Conservation (phyloP, 2,113 vertebrate species). For the Rhombomys opimus region DNA sequence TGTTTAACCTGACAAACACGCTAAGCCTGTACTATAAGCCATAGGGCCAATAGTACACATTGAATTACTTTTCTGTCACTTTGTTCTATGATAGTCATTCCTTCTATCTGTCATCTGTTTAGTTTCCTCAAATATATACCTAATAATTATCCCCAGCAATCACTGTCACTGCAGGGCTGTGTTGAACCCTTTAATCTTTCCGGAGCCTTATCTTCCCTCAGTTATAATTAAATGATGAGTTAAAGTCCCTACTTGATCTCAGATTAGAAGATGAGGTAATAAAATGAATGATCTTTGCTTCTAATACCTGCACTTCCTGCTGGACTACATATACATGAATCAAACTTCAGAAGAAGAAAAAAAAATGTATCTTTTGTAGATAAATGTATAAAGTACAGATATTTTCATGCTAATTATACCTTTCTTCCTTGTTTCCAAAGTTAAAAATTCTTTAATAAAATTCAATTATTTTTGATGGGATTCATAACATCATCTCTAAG, state of each 20-base stretch:
- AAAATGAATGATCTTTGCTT: constrained; percentile 42
- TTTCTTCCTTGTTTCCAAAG: constrained; percentile 38
- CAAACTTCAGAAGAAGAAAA: constrained; percentile 1
- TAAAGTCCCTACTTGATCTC: constrained; percentile 56
- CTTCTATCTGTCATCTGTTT: not conserved
- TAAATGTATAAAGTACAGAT: constrained; percentile 4
- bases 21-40: not conserved
- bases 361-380: not conserved
- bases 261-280: constrained; percentile 15
- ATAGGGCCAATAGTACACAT: not conserved
- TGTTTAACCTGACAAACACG: not conserved
- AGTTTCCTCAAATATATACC: constrained; percentile 40
- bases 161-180: constrained; percentile 30
- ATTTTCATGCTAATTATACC: not conserved
- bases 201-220: constrained; percentile 38
- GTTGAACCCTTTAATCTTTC: constrained; percentile 49
- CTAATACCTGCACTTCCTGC: constrained; percentile 22
- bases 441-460: constrained; percentile 41
- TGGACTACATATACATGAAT: constrained; percentile 49
- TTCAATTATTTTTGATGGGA: not conserved
- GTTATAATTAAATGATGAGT: constrained; percentile 70
- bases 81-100: not conserved
- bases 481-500: not conserved
- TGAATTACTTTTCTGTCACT: not conserved
- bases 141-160: constrained; percentile 12